Evolutionary conservation across 2,888 invertebrate genomes (phyloP), one percentile per base, ranked within the genome.

Genomic region (Cephalotes varians): DNA sequence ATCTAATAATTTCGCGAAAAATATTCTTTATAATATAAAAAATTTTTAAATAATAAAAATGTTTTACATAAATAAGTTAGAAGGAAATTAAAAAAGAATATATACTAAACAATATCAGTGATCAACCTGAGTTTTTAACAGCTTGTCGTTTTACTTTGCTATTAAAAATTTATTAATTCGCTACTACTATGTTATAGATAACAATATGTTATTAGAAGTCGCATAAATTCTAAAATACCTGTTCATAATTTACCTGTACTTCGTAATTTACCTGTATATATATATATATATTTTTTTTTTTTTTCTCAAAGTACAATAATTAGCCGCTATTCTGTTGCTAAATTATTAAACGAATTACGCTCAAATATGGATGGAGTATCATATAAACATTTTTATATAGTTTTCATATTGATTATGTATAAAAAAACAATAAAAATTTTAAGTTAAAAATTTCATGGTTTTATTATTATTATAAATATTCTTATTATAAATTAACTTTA

Each of bases 81-180:
- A 25, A 12, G 7, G 15, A 4, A 3, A 49, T 64, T 60, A 31
- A n/a, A 2, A 64, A 49, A 49, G 4, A 49, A 34, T 64, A 7
- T 25, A 34, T 37, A 15, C 15, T 21, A 37, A 62, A 62, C 3
- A 37, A 21, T 34, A 47, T 7, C 37, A 72, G 6, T 15, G 0
- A 40, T 44, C 1, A 40, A 37, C 1, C 9, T 28, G 5, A 65
- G 4, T 3, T 62, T 25, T 44, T 37, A 37, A 47, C 47, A 12
- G 21, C 0, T 44, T n/a, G 37, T 15, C 3, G 1, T 65, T 60
- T 7, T 18, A n/a, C 2, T 10, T 49, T 54, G 21, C 2, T 34
- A 58, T 40, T 54, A 28, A 65, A 37, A 51, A 65, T 54, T 15
- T 15, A 31, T 65, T 49, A 51, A 76, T 51, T 74, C 12, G 12